Conservation (phyloP, 2,797 vertebrate species). For the Sphenodon punctatus region DNA sequence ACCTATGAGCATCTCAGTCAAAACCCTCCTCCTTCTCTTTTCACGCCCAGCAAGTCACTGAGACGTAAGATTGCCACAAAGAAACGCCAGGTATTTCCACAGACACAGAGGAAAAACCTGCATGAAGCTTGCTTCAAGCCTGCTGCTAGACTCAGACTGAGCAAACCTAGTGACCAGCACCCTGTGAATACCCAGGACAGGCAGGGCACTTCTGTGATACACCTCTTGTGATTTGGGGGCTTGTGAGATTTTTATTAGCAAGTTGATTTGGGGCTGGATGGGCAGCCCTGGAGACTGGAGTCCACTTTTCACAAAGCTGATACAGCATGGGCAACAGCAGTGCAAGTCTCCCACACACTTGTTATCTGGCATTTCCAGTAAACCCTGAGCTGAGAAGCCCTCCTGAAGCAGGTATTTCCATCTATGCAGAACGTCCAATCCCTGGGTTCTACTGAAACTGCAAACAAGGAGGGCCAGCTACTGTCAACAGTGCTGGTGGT, state of each 20-base stretch:
- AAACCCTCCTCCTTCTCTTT: neutral
- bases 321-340: neutral
- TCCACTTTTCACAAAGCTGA: neutral
- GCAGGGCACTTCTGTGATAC: neutral
- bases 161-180: neutral
- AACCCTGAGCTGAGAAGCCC: neutral
- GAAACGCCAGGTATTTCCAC: neutral
- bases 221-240: neutral
- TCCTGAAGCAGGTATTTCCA: neutral
- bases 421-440: neutral
- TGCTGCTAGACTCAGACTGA: neutral
- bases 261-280: neutral
- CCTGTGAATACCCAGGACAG: neutral
- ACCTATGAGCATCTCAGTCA: fast-evolving
- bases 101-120: neutral
- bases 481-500: neutral
- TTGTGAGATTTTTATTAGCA: conserved; percentile 10
- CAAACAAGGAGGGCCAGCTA: neutral
- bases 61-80: neutral
- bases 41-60: neutral
- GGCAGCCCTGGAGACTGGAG: neutral
- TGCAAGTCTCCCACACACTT: neutral
- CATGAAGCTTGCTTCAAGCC: neutral
- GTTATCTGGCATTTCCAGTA: neutral
- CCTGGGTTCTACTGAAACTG: neutral